Conservation (phyloP, 2,888 invertebrate genomes). For the Gnatocerus cornutus region DNA sequence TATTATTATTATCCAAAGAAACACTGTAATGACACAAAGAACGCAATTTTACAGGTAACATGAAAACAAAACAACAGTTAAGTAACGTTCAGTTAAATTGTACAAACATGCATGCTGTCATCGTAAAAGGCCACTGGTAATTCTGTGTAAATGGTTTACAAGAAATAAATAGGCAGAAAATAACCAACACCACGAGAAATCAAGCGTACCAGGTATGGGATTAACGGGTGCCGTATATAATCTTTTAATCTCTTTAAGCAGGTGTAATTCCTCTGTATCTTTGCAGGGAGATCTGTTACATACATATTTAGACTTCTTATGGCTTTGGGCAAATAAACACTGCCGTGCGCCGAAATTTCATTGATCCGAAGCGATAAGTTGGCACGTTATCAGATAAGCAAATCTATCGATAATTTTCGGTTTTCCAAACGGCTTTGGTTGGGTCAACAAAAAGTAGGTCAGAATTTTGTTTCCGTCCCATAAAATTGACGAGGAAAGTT, state of each 20-base stretch:
- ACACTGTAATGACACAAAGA: background rate
- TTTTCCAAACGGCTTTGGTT: too few species aligned
- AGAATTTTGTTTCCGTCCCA: too few species aligned
- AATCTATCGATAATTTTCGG: too few species aligned
- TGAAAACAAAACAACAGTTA: slow-evolving; percentile 5
- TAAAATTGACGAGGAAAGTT: too few species aligned
- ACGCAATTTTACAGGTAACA: background rate
- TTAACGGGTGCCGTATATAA: background rate
- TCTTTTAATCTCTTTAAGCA: slow-evolving; percentile 2
- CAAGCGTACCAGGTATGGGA: background rate
- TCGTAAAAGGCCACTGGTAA: background rate
- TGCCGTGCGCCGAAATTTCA: too few species aligned
- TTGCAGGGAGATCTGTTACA: background rate
- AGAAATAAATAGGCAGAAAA: background rate
- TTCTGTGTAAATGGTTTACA: background rate
- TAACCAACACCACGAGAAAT: background rate
- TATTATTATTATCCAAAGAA: slow-evolving; percentile 3
- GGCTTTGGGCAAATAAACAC: background rate
- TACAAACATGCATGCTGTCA: slow-evolving; percentile 3
- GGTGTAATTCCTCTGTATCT: background rate
- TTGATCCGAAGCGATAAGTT: too few species aligned
- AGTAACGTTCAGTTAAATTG: background rate
- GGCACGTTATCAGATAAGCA: too few species aligned
- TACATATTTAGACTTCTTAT: background rate
- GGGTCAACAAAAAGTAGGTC: too few species aligned